Evolutionary conservation across 1,140 invertebrate species (phyloP).

Genomic region (Holotrichia oblita): DNA sequence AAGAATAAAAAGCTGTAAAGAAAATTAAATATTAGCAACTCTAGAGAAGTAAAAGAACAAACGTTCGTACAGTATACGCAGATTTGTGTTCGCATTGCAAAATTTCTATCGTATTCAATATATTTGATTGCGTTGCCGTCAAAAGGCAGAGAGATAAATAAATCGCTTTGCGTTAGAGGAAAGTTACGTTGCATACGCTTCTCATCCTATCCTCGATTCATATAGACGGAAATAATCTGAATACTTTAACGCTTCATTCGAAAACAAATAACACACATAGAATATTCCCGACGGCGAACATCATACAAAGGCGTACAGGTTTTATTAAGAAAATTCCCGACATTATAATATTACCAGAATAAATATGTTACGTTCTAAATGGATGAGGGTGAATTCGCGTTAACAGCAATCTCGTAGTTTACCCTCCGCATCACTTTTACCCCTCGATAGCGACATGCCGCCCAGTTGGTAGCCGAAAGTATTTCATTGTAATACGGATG

Average conservation of each 20-base stretch:
- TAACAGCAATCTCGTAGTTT: not conserved
- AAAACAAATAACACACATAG: constrained; percentile 37
- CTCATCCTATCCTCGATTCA: not conserved
- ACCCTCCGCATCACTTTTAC: not conserved
- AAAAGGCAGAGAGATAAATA: constrained; percentile 6
- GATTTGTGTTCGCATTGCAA: not conserved
- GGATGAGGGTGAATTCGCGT: not conserved
- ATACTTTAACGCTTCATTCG: constrained; percentile 33
- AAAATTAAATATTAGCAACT: too few relatives aligned
- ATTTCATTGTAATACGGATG: constrained; percentile 57
- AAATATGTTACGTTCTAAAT: constrained; percentile 30
- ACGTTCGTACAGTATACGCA: too few relatives aligned
- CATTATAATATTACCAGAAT: constrained; percentile 34
- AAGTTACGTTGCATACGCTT: not conserved
- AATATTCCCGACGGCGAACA: constrained; percentile 6
- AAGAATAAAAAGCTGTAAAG: too few relatives aligned
- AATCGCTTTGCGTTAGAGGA: not conserved
- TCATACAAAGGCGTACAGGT: constrained; percentile 9
- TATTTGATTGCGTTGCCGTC: not conserved
- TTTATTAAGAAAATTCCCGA: constrained; percentile 33
- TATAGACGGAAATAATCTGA: not conserved
- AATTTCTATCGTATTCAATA: not conserved
- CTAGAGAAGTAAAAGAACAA: too few relatives aligned
- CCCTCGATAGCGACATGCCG: constrained; percentile 49
- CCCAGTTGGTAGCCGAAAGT: constrained; percentile 56